Conservation (phyloP, 1,140 invertebrate species). For the Octopus bimaculoides region DNA sequence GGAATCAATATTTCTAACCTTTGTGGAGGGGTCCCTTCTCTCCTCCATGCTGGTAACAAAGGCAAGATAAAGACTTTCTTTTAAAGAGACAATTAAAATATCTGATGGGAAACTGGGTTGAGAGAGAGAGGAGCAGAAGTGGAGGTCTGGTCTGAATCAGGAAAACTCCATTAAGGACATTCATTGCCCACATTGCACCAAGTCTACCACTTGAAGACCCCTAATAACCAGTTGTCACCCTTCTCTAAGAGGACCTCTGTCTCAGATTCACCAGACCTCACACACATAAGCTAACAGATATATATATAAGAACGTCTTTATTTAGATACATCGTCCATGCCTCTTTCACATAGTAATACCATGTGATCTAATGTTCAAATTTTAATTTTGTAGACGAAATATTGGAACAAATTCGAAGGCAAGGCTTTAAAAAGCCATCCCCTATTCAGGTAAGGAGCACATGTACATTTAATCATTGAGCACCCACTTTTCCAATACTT, state of each 20-base stretch:
- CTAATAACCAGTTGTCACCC: neutral
- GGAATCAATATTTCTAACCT: no score
- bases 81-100: no score
- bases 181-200: no score
- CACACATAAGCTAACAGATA: neutral
- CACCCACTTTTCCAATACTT: no score
- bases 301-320: neutral
- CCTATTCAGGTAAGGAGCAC: slow-evolving; percentile 49
- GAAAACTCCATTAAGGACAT: no score
- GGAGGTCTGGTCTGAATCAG: no score
- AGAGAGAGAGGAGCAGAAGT: no score
- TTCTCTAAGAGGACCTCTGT: neutral
- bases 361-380: slow-evolving; percentile 10
- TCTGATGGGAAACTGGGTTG: no score
- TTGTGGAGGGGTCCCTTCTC: no score
- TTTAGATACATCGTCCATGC: neutral
- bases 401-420: slow-evolving; percentile 48
- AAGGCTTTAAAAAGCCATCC: slow-evolving; percentile 50
- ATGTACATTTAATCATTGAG: no score
- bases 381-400: slow-evolving; percentile 50
- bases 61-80: no score
- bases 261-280: neutral
- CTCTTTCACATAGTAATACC: neutral
- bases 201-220: neutral
- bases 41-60: no score